Evolutionary conservation across 1,140 invertebrate species (phyloP), one percentile per base, ranked within the genome.

Genomic region (Pantala flavescens): DNA sequence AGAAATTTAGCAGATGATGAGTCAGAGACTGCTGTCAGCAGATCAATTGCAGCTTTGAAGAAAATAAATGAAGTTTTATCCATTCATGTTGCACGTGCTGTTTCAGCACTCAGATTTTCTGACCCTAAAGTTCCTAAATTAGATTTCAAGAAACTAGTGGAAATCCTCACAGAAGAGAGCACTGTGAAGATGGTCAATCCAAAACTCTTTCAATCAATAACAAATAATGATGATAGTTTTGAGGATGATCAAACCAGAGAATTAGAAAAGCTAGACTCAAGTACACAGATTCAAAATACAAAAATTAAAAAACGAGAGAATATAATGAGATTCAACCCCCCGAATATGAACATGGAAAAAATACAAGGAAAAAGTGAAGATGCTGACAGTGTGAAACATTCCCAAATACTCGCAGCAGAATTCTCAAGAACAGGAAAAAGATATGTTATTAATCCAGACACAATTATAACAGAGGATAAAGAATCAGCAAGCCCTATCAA

Each of bases 1-100:
- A 88, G 89, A 75, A 93, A 94, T 83, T 82, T 93, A 24, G 88
- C 93, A 75, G 87, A 89, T 78, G 49, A 63, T 7, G 49, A 63
- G n/a, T 19, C n/a, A 3, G 49, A 3, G 12, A 21, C 49, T 7
- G 49, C n/a, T 3, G 5, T 63, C 16, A 16, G 16, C 5, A 63
- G 49, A 21, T 16, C 49, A 63, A 16, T 19, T 63, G n/a, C 16
- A 63, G 49, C n/a, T 63, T 21, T 63, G 12, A 16, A 63, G 16
- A 63, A 12, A 63, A 88, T 93, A 36, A 82, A 87, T 3, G 89
- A 90, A 16, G 49, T 63, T 63, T 12, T 63, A 63, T 63, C 91
- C 0, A 86, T 90, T 83, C 87, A 92, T 79, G 49, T 63, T 21
- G 49, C 49, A 63, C 49, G 49, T 19, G 49, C 49, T 63, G 12